Base-by-base conservation (phyloP, 2,888 invertebrate genomes). In the Dasypolia templi region DNA sequence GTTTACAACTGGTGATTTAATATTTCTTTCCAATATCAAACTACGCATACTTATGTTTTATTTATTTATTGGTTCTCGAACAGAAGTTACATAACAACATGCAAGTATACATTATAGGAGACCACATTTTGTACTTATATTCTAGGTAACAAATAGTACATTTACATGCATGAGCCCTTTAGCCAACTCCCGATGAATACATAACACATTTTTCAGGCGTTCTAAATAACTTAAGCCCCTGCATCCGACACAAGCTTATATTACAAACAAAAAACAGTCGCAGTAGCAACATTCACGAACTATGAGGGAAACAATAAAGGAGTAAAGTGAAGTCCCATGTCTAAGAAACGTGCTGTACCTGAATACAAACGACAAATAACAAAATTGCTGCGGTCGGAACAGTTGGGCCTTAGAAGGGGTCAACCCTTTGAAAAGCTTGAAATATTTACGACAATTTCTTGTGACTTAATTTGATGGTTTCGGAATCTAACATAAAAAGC, bases 361-460 rank as follows among this genome's bases (percentile, higher is more conserved):
- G 94, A 92, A 94, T 94, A 94, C 92, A 93, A 94, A 94, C 91
- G 91, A 91, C 90, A 85, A 86, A 89, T 90, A 90, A 91, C 88
- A 86, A 90, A 90, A 91, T 83, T 88, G 88, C 86, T 89, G 88
- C 83, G 88, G 87, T 84, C 79, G 71, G 65, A 78, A 79, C 76
- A 83, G 79, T 79, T 67, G 56, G 55, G 66, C 73, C 77, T 78
- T 79, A 56, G 71, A 65, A 68, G 77, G 72, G 85, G 83, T 83
- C 82, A 88, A 89, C 89, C 89, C 89, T 91, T 89, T 88, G 85
- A 83, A 87, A 89, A 87, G 82, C 83, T 85, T 83, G 77, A 83
- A 82, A 82, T 84, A 84, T 84, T 77, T 55, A 59, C 77, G 75
- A 82, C 69, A 81, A 81, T 81, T 79, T 68, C 74, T 71, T 56